phyloP scores from a whole-genome alignment of 92 coral and sea anemone genomes.

The Metridium senile region DNA sequence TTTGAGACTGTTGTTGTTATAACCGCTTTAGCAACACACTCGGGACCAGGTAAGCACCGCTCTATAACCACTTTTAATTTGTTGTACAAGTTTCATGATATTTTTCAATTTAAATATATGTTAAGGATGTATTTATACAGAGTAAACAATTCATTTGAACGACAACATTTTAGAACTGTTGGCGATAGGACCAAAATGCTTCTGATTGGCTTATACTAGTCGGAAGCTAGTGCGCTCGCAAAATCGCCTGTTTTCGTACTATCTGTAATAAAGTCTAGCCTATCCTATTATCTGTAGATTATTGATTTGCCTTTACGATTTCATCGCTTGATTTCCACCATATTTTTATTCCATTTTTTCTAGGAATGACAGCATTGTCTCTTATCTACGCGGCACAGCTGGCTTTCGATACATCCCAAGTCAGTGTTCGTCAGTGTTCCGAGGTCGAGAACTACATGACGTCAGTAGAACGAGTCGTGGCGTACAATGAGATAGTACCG shows the following conservation, averaged over 20 bases:
- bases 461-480: constrained; percentile 40
- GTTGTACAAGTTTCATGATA: too few relatives aligned
- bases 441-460: constrained; percentile 54
- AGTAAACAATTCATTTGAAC: too few relatives aligned
- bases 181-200: too few relatives aligned
- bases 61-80: too few relatives aligned
- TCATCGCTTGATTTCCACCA: neutral
- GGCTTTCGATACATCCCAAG: constrained; percentile 50
- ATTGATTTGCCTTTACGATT: neutral
- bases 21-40: constrained; percentile 60
- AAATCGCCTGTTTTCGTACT: too few relatives aligned
- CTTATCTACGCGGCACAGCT: constrained; percentile 46
- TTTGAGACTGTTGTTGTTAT: constrained; percentile 70
- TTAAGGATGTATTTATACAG: too few relatives aligned
- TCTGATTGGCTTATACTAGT: too few relatives aligned
- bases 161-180: too few relatives aligned
- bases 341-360: neutral
- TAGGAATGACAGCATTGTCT: constrained; percentile 43
- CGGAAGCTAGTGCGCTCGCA: too few relatives aligned
- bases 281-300: neutral
- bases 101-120: too few relatives aligned
- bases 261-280: too few relatives aligned
- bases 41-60: constrained; percentile 61
- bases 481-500: constrained; percentile 36
- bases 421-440: constrained; percentile 51